Evolutionary conservation across 2,888 invertebrate genomes (phyloP).

Genomic region (Eupithecia subumbrata): DNA sequence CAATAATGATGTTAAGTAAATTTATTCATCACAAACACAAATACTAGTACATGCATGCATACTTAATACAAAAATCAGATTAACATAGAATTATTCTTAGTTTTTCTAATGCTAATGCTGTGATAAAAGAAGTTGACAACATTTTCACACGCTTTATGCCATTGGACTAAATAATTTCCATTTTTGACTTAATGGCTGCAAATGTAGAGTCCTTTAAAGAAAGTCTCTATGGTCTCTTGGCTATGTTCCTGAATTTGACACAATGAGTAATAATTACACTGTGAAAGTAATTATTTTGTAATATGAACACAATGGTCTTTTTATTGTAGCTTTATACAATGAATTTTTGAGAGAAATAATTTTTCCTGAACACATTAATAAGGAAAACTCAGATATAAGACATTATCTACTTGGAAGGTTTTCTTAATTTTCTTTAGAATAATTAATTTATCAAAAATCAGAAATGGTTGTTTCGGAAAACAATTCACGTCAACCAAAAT

Average conservation of each 20-base stretch:
- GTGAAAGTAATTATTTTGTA: background rate
- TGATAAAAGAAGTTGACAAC: no score
- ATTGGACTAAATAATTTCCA: background rate
- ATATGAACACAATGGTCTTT: background rate
- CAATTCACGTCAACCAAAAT: background rate
- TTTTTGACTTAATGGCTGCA: background rate
- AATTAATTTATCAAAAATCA: background rate
- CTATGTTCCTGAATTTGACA: constrained; percentile 26
- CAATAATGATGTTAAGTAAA: no score
- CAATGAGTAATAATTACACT: constrained; percentile 1
- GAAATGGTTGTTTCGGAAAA: background rate
- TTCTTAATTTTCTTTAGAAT: background rate
- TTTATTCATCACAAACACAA: no score
- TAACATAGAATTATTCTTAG: no score
- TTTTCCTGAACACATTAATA: background rate
- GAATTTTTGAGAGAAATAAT: background rate
- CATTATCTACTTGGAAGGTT: background rate
- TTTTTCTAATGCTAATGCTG: no score
- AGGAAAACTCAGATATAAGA: background rate
- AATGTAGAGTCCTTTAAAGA: constrained; percentile 17
- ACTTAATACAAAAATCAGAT: no score
- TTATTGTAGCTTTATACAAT: background rate
- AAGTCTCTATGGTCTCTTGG: background rate
- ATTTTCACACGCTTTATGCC: no score
- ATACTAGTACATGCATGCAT: no score